phyloP scores from a whole-genome alignment of 2,113 vertebrate genomes.

The Ceratotherium simum region DNA sequence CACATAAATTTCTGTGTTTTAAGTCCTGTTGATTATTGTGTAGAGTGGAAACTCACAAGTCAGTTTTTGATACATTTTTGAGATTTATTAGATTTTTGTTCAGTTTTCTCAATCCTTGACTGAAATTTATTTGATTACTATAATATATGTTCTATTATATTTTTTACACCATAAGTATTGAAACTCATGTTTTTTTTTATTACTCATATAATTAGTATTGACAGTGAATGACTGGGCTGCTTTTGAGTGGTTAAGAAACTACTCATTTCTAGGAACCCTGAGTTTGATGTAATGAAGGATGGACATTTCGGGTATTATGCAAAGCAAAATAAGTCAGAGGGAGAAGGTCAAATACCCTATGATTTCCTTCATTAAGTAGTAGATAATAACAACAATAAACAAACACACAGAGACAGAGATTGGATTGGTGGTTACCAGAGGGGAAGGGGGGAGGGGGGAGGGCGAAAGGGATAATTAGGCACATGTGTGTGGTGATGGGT shows the following conservation, averaged over 20 bases:
- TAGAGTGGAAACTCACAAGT: neutral
- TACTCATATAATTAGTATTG: neutral
- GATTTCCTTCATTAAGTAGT: no score
- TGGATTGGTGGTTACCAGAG: no score
- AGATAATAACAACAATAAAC: no score
- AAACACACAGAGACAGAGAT: no score
- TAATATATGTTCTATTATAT: neutral
- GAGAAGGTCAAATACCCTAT: no score
- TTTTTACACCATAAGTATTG: neutral
- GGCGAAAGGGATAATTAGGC: no score
- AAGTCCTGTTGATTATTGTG: neutral
- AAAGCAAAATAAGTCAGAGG: no score
- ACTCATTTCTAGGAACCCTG: neutral
- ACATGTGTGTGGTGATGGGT: no score
- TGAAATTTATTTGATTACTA: neutral
- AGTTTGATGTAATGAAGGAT: slow-evolving; percentile 8
- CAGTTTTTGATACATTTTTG: neutral
- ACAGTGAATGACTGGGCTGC: neutral
- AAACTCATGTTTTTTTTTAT: neutral
- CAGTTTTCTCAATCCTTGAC: neutral
- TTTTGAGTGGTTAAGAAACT: neutral
- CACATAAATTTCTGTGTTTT: neutral
- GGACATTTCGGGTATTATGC: no score
- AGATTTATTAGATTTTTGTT: neutral
- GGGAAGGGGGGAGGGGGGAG: no score